Evolutionary conservation across 2,797 vertebrate genomes (phyloP).

Genomic region (Coregonus sp.): DNA sequence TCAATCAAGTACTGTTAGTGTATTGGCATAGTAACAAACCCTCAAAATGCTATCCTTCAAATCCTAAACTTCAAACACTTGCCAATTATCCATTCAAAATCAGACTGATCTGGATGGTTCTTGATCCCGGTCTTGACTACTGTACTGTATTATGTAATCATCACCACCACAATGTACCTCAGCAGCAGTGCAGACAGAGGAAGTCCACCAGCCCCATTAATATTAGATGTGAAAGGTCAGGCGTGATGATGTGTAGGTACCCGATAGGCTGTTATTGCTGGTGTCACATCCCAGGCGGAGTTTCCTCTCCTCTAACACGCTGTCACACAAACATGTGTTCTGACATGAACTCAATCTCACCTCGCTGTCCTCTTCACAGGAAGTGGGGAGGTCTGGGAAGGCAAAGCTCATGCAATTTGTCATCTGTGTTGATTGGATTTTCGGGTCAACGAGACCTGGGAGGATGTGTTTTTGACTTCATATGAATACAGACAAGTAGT

Average conservation of each 20-base stretch:
- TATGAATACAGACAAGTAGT: not conserved
- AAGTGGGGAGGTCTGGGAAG: not conserved
- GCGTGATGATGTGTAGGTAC: not conserved
- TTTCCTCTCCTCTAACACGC: not conserved
- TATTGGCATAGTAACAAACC: not conserved
- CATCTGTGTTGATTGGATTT: not conserved
- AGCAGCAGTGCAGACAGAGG: not conserved
- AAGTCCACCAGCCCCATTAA: not conserved
- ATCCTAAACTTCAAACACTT: not conserved
- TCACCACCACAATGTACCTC: not conserved
- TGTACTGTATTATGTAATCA: not conserved
- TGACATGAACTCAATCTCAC: constrained; percentile 8
- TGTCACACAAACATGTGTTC: not conserved
- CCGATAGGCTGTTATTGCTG: constrained; percentile 10
- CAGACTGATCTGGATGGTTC: not conserved
- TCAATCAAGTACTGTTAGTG: constrained; percentile 1
- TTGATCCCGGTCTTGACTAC: not conserved
- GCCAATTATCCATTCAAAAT: not conserved
- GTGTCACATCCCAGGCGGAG: not conserved
- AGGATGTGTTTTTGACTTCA: not conserved
- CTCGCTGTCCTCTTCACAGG: not conserved
- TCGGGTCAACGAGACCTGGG: not conserved
- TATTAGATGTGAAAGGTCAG: constrained; percentile 18
- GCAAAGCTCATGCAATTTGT: not conserved
- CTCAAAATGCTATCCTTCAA: not conserved